phyloP scores from a whole-genome alignment of 2,113 vertebrate genomes.

The Lasiurus borealis region DNA sequence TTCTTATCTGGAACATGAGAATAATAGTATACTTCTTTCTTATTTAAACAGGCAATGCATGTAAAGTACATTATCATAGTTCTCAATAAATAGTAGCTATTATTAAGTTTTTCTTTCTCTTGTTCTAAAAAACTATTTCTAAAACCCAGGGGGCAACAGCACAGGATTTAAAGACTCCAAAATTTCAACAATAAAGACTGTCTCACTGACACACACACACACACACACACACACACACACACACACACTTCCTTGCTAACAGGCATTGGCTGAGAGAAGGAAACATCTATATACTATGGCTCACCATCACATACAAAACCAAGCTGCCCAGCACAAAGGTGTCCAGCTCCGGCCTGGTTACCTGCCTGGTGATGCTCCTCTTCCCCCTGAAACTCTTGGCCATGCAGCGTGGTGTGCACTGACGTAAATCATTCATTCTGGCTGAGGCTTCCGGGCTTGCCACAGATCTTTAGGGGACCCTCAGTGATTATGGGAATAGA shows the following conservation, averaged over 20 bases:
- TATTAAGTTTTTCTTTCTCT: slow-evolving; percentile 38
- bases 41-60: not conserved
- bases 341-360: not conserved
- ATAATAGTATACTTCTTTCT: not conserved
- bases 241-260: not conserved
- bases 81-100: slow-evolving; percentile 13
- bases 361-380: not conserved
- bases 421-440: not conserved
- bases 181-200: slow-evolving; percentile 29
- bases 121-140: slow-evolving; percentile 44
- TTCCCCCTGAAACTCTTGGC: not conserved
- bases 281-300: not conserved
- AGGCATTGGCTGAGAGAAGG: not conserved
- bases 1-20: not conserved
- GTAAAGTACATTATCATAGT: not conserved
- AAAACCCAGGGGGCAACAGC: not conserved
- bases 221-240: not conserved
- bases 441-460: not conserved
- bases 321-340: not conserved
- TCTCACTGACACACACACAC: not conserved
- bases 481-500: not conserved
- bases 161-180: slow-evolving; percentile 38
- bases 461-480: not conserved
- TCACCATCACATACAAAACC: not conserved
- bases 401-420: not conserved